phyloP scores from a whole-genome alignment of 2,113 vertebrate species.

The Periophthalmodon schlosseri region DNA sequence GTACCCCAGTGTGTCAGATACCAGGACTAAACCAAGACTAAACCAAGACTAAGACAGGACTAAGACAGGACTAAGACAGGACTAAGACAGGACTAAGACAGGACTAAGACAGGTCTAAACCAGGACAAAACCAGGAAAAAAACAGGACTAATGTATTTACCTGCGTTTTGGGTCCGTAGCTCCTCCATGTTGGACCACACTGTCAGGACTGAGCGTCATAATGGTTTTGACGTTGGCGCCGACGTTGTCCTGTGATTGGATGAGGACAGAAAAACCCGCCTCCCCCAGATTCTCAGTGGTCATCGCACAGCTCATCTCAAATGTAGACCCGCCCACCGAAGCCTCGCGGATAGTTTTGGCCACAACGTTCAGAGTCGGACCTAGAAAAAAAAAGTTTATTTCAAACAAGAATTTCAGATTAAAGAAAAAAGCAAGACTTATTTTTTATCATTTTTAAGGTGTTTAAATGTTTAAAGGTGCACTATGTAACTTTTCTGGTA shows the following conservation, averaged over 20 bases:
- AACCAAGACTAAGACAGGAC: too few species aligned
- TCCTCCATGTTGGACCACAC: constrained; percentile 83
- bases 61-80: too few species aligned
- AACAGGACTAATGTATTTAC: constrained; percentile 17
- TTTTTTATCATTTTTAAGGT: too few species aligned
- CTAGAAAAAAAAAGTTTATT: constrained; percentile 22
- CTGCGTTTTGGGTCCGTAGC: constrained; percentile 81
- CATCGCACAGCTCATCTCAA: constrained; percentile 92
- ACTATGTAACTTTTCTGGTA: too few species aligned
- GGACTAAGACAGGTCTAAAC: too few species aligned
- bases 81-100: too few species aligned
- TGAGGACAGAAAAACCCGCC: constrained; percentile 85
- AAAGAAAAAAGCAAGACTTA: too few species aligned
- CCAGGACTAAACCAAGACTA: too few species aligned
- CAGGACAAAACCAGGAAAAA: too few species aligned
- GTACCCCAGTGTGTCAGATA: too few species aligned
- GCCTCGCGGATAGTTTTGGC: constrained; percentile 83
- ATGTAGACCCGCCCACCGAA: constrained; percentile 88
- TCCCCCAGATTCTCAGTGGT: constrained; percentile 85
- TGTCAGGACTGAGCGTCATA: constrained; percentile 87
- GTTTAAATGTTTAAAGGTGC: too few species aligned
- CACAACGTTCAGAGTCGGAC: constrained; percentile 53
- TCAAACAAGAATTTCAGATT: not conserved
- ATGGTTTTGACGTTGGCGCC: constrained; percentile 78
- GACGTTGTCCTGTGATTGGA: constrained; percentile 79